These are phyloP conservation scores for Polia nebulosa DNA, from an alignment of 2,888 invertebrate species.

Conservation along the genomic window DNA sequence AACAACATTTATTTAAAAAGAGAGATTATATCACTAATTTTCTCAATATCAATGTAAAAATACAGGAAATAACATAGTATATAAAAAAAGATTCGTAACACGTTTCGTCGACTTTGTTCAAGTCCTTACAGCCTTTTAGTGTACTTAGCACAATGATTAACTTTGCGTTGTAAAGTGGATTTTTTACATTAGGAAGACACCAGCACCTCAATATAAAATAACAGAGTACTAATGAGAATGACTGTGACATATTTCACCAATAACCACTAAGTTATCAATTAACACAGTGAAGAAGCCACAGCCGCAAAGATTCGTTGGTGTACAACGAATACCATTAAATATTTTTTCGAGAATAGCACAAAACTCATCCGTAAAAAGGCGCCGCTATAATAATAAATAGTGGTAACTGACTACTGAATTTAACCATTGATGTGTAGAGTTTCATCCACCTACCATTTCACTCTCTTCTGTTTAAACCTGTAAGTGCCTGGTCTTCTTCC, in stretches of 20 bases:
- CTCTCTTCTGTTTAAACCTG: neutral
- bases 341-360: too few species aligned
- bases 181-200: constrained; percentile 33
- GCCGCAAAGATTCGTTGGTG: neutral
- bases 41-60: constrained; percentile 57
- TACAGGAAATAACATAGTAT: constrained; percentile 44
- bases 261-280: neutral
- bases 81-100: constrained; percentile 57
- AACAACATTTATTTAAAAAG: constrained; percentile 54
- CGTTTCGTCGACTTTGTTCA: constrained; percentile 49
- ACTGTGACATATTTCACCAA: neutral
- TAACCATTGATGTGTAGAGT: neutral
- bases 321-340: neutral
- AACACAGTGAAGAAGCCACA: neutral
- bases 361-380: too few species aligned
- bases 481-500: constrained; percentile 28
- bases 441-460: neutral
- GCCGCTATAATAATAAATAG: neutral
- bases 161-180: constrained; percentile 18
- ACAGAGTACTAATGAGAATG: neutral
- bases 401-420: neutral
- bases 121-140: constrained; percentile 58
- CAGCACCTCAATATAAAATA: neutral
- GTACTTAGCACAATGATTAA: constrained; percentile 55
- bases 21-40: constrained; percentile 56